phyloP scores from a whole-genome alignment of 1,140 invertebrate genomes.

The Drosophila orosa region DNA sequence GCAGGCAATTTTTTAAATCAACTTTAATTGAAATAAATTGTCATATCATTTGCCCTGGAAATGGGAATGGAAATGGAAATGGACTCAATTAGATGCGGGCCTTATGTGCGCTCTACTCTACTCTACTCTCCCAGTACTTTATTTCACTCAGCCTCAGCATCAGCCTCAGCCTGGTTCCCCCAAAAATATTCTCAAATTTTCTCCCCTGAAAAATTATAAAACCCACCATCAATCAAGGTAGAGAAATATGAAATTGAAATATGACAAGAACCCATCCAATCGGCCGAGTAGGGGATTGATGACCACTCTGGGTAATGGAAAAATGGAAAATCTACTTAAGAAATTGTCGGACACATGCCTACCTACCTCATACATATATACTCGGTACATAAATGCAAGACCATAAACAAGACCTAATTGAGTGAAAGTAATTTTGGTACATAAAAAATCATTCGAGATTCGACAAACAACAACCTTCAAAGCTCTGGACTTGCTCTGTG shows the following conservation, averaged over 20 bases:
- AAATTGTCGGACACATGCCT: conserved; percentile 52
- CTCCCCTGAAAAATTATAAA: conserved; percentile 18
- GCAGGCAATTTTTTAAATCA: conserved; percentile 70
- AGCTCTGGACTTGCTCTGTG: conserved; percentile 9
- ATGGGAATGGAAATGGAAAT: conserved; percentile 31
- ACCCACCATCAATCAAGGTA: conserved; percentile 35
- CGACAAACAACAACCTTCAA: conserved; percentile 31
- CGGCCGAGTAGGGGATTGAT: conserved; percentile 32
- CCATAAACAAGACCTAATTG: conserved; percentile 58
- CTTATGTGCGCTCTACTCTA: conserved; percentile 10
- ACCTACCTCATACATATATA: not conserved
- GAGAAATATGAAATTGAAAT: conserved; percentile 47
- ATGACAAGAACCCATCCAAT: conserved; percentile 41
- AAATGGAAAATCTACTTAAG: conserved; percentile 49
- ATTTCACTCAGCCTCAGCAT: conserved; percentile 1
- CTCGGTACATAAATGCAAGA: conserved; percentile 20
- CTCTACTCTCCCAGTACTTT: conserved; percentile 13
- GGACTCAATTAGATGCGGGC: conserved; percentile 52
- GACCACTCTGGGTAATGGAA: conserved; percentile 44
- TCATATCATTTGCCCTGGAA: conserved; percentile 70
- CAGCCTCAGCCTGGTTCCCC: not conserved
- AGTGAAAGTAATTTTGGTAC: conserved; percentile 66
- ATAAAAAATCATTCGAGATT: conserved; percentile 36
- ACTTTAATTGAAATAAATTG: conserved; percentile 83
- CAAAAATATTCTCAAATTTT: conserved; percentile 7